A percentile compares a stretch with the other conserved stretches of the same genome.
These are phyloP conservation scores for Julus scandinavius DNA, from an alignment of 2,888 invertebrate genomes.

Conservation along the genomic window DNA sequence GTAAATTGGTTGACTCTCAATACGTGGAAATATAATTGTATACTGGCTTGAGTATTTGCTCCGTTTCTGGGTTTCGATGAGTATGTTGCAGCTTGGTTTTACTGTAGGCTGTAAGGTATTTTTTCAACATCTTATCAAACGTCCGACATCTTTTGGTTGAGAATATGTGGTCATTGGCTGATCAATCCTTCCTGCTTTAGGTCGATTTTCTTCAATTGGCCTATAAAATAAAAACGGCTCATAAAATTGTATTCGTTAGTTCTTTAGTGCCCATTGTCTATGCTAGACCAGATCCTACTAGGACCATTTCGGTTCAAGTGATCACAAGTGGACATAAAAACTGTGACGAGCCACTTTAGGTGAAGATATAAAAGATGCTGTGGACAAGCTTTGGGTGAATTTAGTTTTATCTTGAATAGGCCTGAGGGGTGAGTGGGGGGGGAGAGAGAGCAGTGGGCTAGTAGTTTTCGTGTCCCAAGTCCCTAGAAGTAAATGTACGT, in stretches of 20 bases:
- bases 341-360: no score
- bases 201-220: constrained; percentile 11
- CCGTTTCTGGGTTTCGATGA: neutral
- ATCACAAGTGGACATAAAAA: neutral
- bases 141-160: constrained; percentile 1
- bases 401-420: neutral
- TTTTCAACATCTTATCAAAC: neutral
- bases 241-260: neutral
- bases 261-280: constrained; percentile 8
- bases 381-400: neutral
- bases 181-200: neutral
- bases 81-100: neutral
- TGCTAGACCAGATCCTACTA: neutral
- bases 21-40: neutral
- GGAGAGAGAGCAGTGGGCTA: no score
- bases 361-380: neutral
- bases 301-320: neutral
- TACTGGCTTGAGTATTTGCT: constrained; percentile 1
- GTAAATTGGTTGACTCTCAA: constrained; percentile 18
- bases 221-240: constrained; percentile 1
- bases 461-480: no score
- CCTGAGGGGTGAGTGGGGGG: no score
- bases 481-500: no score
- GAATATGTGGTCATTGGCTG: neutral
- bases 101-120: neutral